Percentiles rank a stretch among this genome's conserved stretches.
Conservation (phyloP, 2,888 invertebrate genomes). For the Barypeithes pellucidus region DNA sequence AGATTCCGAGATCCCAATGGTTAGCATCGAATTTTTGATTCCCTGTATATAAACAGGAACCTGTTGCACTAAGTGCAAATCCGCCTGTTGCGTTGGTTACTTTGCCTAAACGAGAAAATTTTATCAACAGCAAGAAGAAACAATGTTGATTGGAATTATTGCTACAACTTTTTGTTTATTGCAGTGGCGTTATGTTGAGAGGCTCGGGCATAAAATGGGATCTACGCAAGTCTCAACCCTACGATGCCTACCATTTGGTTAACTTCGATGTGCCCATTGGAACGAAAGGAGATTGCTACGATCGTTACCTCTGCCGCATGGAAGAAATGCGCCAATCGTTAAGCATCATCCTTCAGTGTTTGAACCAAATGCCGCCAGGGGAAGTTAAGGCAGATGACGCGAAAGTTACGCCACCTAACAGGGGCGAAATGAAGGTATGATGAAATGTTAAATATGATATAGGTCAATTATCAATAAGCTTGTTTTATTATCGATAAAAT, state of each 20-base stretch:
- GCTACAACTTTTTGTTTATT: conserved; percentile 54
- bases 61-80: too few relatives aligned
- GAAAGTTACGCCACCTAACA: conserved; percentile 91
- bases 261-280: conserved; percentile 99
- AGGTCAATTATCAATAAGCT: too few relatives aligned
- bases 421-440: conserved; percentile 96
- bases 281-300: conserved; percentile 96
- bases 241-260: conserved; percentile 94
- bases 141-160: neutral
- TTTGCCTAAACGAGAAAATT: too few relatives aligned
- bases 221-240: conserved; percentile 94
- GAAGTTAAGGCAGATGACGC: conserved; percentile 96
- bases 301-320: conserved; percentile 89
- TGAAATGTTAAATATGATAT: neutral
- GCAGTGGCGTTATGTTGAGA: conserved; percentile 96
- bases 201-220: conserved; percentile 99
- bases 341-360: conserved; percentile 94
- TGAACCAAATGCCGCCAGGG: conserved; percentile 97
- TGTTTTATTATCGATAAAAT: too few relatives aligned
- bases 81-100: too few relatives aligned
- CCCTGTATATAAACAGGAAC: too few relatives aligned
- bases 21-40: too few relatives aligned
- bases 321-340: conserved; percentile 97
- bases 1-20: too few relatives aligned
- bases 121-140: too few relatives aligned